Conservation (phyloP, 2,888 invertebrate genomes). For the Cosmorhoe ocellata region DNA sequence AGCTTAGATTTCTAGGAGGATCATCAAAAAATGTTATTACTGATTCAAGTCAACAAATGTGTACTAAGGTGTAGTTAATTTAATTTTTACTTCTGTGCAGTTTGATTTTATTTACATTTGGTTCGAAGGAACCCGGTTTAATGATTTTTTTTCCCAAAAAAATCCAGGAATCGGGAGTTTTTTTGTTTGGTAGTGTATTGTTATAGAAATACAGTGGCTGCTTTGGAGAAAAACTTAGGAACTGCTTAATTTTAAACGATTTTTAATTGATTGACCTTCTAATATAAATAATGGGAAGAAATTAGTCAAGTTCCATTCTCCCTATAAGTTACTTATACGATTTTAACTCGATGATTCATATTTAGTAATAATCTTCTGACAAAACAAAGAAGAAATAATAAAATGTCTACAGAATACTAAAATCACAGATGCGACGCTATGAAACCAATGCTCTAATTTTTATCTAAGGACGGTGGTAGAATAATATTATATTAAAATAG, state of each 20-base stretch:
- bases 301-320: constrained; percentile 33
- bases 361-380: constrained; percentile 25
- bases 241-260: constrained; percentile 11
- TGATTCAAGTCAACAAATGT: constrained; percentile 1
- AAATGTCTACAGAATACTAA: constrained; percentile 36
- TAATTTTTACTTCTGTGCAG: constrained; percentile 5
- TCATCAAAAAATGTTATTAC: background rate
- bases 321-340: constrained; percentile 12
- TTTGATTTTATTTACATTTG: constrained; percentile 47
- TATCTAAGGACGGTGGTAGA: constrained; percentile 18
- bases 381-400: constrained; percentile 27
- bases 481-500: too few relatives aligned
- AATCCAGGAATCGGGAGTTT: constrained; percentile 67
- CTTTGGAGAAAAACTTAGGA: constrained; percentile 1
- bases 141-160: constrained; percentile 72
- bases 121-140: constrained; percentile 59
- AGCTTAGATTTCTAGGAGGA: background rate
- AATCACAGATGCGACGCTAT: constrained; percentile 33
- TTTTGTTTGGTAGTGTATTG: constrained; percentile 23
- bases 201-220: constrained; percentile 16
- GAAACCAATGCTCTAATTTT: constrained; percentile 13
- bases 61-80: background rate
- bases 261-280: constrained; percentile 22
- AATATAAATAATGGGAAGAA: constrained; percentile 22
- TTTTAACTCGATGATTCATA: constrained; percentile 13